Base-by-base conservation (phyloP, 2,113 vertebrate species). In the Nycticorax nycticorax region DNA sequence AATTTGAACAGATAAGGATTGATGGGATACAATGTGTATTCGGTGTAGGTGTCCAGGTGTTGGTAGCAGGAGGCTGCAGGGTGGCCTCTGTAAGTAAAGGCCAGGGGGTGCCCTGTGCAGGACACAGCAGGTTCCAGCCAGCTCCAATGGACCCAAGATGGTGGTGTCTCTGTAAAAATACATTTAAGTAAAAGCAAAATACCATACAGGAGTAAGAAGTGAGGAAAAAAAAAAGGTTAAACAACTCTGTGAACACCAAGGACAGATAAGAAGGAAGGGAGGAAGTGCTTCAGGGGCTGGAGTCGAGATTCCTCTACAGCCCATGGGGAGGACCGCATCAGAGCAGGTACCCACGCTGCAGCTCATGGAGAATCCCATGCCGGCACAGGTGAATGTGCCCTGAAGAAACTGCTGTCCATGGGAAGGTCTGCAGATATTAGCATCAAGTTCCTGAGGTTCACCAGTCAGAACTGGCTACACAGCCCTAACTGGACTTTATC, bases 251-350 rank as follows among this genome's bases (percentile, higher is more conserved):
- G 9, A 88, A 77, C 26, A 39, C 7, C 7, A 28, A 90, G 20
- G 12, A 74, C 5, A 78, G 53, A 73, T 6, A 41, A 74, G 30
- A 78, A 60, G 5, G 22, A 47, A 48, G 13, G 4, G 6, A 74
- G 13, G 3, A 88, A 47, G 20, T 52, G 19, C 14, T 66, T 8
- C 26, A 55, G 28, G 3, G 12, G 1, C 19, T 59, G 32, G 3
- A 75, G 24, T 3, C 50, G n/a, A 78, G 27, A 52, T 72, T 50
- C 19, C 15, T 60, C n/a, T 55, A 28, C 32, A 47, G 41, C 5
- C 23, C 27, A 12, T 53, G 21, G 39, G 59, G 24, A 77, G 7
- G 11, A 33, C 48, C 4, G 0, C 37, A n/a, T 9, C 0, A 1
- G 33, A 24, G 33, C 33, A 85, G 47, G 35, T 32, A 64, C 3